Evolutionary conservation across 2,797 vertebrate genomes (phyloP), one percentile per base, ranked within the genome.

Genomic region (Anableps anableps): DNA sequence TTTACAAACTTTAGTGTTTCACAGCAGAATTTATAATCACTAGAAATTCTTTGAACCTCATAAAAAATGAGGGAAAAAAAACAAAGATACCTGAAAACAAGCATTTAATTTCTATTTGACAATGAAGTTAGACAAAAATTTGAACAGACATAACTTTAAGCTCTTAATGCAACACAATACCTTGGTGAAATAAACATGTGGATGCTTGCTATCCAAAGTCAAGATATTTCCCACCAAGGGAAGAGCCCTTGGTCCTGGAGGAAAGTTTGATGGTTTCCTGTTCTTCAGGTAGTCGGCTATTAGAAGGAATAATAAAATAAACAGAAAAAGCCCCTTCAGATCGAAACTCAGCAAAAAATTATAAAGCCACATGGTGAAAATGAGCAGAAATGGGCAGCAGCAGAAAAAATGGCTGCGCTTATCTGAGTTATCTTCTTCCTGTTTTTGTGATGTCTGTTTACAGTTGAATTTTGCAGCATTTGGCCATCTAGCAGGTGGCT

Each of bases 101-200:
- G 5, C 0, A 7, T 21, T 64, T 3, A 21, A 36, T 66, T 11
- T 21, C 21, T 21, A 5, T 66, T 66, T 66, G 3, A 66, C 19
- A 66, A 11, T 64, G 17, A 60, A 60, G 6, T 60, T 60, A 60
- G 58, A 13, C 58, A 58, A 60, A 31, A 1, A 1, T 45, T 45
- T 11, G n/a, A n/a, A 58, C 31, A 16, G 29, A 48, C 2, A 34
- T 21, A 2, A 48, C 26, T 29, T 31, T 31, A 8, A 17, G 6
- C 45, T 17, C 14, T 16, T 47, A 9, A 50, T 73, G 62, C 26
- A 8, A 4, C 38, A 41, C 34, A 17, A 91, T 94, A 97, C 96
- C 96, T 97, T 96, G 71, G 94, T 95, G 41, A 97, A 88, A 1
- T 95, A 95, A 81, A 95, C 90, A 60, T 97, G 96, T 79, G 96